phyloP scores from a whole-genome alignment of 2,888 invertebrate species.

The Willowsia nigromaculata region DNA sequence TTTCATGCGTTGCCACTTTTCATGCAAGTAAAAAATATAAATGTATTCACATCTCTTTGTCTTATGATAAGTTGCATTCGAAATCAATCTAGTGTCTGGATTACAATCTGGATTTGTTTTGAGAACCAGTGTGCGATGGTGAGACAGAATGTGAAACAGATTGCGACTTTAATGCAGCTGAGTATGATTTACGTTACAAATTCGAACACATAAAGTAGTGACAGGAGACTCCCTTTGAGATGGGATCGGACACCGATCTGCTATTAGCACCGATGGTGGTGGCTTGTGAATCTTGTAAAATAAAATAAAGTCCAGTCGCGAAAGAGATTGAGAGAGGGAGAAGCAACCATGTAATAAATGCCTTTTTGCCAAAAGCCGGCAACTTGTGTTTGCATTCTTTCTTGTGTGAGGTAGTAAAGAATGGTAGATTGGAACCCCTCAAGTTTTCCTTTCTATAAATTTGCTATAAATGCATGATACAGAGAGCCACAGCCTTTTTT shows the following conservation, averaged over 20 bases:
- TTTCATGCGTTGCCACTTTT: too few relatives aligned
- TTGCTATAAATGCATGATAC: background rate
- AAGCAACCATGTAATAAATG: background rate
- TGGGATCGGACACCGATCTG: slow-evolving; percentile 29
- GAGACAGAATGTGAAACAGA: slow-evolving; percentile 42
- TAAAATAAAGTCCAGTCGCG: background rate
- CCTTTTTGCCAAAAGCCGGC: background rate
- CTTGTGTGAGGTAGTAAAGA: background rate
- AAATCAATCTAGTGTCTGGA: background rate
- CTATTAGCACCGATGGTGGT: slow-evolving; percentile 1
- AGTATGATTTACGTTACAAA: slow-evolving; percentile 60
- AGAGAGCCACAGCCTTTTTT: background rate
- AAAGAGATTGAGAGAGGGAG: background rate
- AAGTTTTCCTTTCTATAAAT: background rate
- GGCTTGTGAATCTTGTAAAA: background rate
- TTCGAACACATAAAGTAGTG: slow-evolving; percentile 49
- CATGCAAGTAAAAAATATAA: too few relatives aligned
- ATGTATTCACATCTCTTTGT: too few relatives aligned
- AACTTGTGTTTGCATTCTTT: background rate
- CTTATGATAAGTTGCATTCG: background rate
- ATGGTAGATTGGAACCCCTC: background rate
- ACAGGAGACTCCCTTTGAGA: slow-evolving; percentile 49
- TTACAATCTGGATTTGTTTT: background rate
- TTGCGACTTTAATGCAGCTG: slow-evolving; percentile 54
- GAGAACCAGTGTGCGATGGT: background rate